Conservation (phyloP, 1,140 invertebrate genomes). For the Rhysida immarginata region DNA sequence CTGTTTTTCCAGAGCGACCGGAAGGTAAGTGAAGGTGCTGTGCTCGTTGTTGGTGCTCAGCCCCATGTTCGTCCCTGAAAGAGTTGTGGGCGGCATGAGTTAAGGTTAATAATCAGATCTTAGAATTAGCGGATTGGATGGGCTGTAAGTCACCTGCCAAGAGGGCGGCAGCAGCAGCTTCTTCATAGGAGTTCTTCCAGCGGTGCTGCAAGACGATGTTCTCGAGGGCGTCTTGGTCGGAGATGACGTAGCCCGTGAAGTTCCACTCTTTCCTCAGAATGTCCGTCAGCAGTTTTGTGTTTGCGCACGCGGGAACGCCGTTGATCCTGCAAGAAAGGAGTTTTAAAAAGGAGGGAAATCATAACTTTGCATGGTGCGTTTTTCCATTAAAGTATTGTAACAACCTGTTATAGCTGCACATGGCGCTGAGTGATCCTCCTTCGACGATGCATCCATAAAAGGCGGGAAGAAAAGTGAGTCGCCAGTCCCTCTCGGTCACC, state of each 20-base stretch:
- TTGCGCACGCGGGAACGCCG: slow-evolving; percentile 11
- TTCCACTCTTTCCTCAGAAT: slow-evolving; percentile 11
- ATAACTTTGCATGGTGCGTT: neutral
- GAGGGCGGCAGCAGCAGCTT: neutral
- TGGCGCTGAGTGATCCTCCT: slow-evolving; percentile 23
- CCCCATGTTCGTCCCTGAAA: slow-evolving; percentile 13
- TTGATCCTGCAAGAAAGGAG: slow-evolving; percentile 8
- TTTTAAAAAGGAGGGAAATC: slow-evolving; percentile 7
- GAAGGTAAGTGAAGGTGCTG: neutral
- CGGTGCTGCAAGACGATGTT: neutral
- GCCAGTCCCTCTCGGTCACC: slow-evolving; percentile 22
- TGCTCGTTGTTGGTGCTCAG: neutral
- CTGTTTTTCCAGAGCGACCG: slow-evolving; percentile 12
- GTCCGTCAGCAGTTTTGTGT: slow-evolving; percentile 12
- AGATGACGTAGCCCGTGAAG: slow-evolving; percentile 13
- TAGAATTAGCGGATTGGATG: too few relatives aligned
- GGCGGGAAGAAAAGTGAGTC: slow-evolving; percentile 27
- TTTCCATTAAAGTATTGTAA: neutral
- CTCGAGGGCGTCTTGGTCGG: slow-evolving; percentile 9
- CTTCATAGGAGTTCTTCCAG: neutral
- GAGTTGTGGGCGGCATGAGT: neutral
- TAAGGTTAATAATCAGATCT: too few relatives aligned
- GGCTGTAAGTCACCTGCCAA: too few relatives aligned
- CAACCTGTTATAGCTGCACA: slow-evolving; percentile 29
- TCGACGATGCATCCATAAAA: slow-evolving; percentile 27